A percentile compares a stretch with the other conserved stretches of the same genome.
Conservation (phyloP, 2,888 invertebrate genomes). For the Drosophila mulleri region DNA sequence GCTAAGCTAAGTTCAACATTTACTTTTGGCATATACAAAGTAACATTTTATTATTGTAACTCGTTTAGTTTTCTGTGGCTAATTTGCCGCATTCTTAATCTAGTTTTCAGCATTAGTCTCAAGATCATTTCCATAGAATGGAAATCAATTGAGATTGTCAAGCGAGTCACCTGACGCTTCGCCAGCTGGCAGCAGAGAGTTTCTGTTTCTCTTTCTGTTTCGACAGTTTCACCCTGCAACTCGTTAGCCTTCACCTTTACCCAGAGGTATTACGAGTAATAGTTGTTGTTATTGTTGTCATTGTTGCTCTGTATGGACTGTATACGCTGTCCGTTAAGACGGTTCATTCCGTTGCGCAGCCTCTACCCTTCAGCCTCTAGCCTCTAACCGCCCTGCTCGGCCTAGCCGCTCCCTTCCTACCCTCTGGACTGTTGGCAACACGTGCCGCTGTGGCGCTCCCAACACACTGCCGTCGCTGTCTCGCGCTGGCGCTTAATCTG, state of each 20-base stretch:
- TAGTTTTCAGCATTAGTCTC: constrained; percentile 33
- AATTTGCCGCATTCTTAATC: constrained; percentile 22
- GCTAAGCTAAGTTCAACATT: background rate
- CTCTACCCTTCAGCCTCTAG: background rate
- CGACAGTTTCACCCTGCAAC: constrained; percentile 52
- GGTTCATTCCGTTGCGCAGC: background rate
- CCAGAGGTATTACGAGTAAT: constrained; percentile 10
- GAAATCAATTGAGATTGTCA: constrained; percentile 27
- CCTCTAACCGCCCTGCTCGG: background rate
- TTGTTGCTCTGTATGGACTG: constrained; percentile 1
- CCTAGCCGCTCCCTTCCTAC: background rate
- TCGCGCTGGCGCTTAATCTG: constrained; percentile 75
- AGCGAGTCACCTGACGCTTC: constrained; percentile 35
- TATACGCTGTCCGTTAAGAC: constrained; percentile 7
- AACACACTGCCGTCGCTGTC: constrained; percentile 40
- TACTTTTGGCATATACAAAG: constrained; percentile 8
- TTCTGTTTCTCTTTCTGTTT: constrained; percentile 11
- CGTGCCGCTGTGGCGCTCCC: constrained; percentile 54
- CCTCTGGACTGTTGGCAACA: constrained; percentile 35
- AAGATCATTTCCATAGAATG: constrained; percentile 34
- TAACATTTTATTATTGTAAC: constrained; percentile 10
- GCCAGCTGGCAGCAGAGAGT: constrained; percentile 6
- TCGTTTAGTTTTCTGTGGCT: constrained; percentile 12
- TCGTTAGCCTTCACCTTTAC: constrained; percentile 56
- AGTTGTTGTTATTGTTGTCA: constrained; percentile 1